A percentile compares a stretch with the other conserved stretches of the same genome.
Conservation (phyloP, 2,797 vertebrate genomes). For the Manis crassicaudata region DNA sequence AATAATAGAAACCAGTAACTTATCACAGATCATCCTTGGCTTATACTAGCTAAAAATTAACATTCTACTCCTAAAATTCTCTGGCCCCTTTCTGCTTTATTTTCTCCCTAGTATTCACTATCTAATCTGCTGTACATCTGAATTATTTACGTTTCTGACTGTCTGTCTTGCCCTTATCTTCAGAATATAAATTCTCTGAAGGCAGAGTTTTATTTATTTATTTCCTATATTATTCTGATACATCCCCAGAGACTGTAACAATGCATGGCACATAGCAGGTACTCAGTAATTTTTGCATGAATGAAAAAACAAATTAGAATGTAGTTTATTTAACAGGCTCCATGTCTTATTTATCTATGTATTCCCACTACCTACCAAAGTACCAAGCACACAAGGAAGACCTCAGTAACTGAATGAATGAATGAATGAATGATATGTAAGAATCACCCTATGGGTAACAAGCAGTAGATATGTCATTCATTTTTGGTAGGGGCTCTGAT, state of each 20-base stretch:
- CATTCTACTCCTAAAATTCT: not conserved
- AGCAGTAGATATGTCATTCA: not conserved
- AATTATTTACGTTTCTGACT: conserved; percentile 6
- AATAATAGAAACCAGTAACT: not conserved
- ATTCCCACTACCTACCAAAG: not conserved
- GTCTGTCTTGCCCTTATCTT: not conserved
- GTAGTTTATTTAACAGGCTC: not conserved
- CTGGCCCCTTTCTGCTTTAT: not conserved
- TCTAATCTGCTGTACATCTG: not conserved
- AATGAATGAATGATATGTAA: not conserved
- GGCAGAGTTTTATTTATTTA: not conserved
- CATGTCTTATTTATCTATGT: not conserved
- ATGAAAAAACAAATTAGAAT: not conserved
- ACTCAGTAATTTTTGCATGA: conserved; percentile 17
- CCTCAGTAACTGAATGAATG: not conserved
- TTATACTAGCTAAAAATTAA: not conserved
- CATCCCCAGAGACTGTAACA: not conserved
- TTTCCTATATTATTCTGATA: not conserved
- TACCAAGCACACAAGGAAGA: not conserved
- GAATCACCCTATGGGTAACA: not conserved
- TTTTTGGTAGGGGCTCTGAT: not conserved
- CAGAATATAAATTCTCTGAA: not conserved
- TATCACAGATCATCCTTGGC: not conserved
- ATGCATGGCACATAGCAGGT: not conserved
- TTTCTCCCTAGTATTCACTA: not conserved